Conservation (phyloP, 2,113 vertebrate species). For the Cacatua alba region DNA sequence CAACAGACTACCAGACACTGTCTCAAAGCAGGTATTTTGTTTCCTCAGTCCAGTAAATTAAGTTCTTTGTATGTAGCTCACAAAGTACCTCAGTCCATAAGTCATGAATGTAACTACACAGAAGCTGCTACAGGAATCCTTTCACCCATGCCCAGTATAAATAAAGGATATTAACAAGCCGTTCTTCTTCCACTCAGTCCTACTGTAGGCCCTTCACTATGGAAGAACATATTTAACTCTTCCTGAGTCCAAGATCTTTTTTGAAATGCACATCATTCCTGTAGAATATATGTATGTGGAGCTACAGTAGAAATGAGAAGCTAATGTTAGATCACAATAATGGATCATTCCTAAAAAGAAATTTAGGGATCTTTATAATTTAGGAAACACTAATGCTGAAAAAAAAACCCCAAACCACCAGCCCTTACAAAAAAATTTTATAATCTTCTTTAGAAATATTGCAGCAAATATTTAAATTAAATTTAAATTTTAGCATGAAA, state of each 20-base stretch:
- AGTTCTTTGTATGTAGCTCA: background rate
- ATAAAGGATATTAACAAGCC: background rate
- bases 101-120: background rate
- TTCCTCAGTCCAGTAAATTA: background rate
- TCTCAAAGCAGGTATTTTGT: background rate
- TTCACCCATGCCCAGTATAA: background rate
- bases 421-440: background rate
- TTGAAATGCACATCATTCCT: background rate
- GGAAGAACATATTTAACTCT: background rate
- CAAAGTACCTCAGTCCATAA: background rate
- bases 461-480: background rate
- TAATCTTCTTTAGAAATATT: background rate
- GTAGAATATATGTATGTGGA: background rate
- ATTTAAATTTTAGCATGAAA: background rate
- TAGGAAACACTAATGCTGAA: background rate
- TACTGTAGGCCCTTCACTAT: background rate
- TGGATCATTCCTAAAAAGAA: background rate
- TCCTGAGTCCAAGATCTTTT: background rate
- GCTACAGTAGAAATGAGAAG: background rate
- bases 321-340: background rate
- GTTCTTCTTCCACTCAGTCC: background rate
- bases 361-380: background rate
- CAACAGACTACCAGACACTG: background rate
- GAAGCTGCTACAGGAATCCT: background rate
- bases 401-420: accelerated